These are phyloP conservation scores for Thamnophis elegans DNA, from an alignment of 2,797 vertebrate genomes.

Conservation along the genomic window DNA sequence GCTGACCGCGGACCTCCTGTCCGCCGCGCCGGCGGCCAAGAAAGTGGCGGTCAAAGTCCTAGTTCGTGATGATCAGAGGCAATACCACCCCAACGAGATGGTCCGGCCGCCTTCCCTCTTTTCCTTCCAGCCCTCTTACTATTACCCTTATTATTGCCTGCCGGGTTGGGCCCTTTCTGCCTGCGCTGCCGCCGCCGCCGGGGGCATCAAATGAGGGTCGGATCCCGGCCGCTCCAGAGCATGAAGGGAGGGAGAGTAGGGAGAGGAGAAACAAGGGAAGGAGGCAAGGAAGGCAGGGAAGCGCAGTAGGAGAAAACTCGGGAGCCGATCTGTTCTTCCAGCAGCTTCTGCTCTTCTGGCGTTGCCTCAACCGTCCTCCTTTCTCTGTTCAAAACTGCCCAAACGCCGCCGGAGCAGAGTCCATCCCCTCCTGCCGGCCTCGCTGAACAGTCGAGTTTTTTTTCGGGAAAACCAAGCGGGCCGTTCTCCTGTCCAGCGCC, in stretches of 20 bases:
- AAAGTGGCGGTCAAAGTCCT: conserved; percentile 98
- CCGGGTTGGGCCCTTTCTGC: conserved; percentile 94
- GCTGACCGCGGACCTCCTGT: conserved; percentile 92
- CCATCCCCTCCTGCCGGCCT: neutral
- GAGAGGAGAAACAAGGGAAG: no score
- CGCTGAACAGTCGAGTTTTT: neutral
- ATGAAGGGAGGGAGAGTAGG: neutral
- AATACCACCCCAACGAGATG: conserved; percentile 93
- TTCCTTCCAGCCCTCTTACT: conserved; percentile 83
- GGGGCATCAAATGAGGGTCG: conserved; percentile 68
- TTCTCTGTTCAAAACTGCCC: neutral
- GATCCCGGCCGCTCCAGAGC: neutral
- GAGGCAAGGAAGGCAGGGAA: neutral
- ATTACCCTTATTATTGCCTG: conserved; percentile 96
- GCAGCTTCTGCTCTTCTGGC: neutral
- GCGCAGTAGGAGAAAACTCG: neutral
- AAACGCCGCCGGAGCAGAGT: neutral
- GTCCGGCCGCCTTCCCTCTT: conserved; percentile 86
- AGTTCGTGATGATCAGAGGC: conserved; percentile 97
- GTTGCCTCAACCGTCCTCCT: neutral
- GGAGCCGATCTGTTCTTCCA: neutral
- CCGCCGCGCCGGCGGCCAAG: conserved; percentile 90
- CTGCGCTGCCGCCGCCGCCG: conserved; percentile 69
- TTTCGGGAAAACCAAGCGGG: neutral
- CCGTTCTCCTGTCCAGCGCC: no score